phyloP scores from a whole-genome alignment of 1,140 invertebrate genomes.

The Copidosoma floridanum region DNA sequence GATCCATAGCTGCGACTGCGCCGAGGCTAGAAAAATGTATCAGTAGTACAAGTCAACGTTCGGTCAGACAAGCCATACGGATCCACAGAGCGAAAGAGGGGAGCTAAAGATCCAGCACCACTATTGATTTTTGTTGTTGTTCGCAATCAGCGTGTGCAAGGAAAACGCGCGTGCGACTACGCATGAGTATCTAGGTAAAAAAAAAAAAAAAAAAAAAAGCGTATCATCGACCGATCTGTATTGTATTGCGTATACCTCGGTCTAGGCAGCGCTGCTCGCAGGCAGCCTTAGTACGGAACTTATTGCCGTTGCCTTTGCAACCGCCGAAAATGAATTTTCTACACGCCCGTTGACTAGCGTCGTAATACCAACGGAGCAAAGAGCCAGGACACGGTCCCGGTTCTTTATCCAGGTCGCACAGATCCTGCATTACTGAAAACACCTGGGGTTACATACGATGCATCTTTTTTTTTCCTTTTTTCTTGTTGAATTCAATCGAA shows the following conservation, averaged over 20 bases:
- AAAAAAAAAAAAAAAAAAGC: too few relatives aligned
- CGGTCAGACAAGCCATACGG: too few relatives aligned
- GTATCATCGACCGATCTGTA: too few relatives aligned
- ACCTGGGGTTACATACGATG: too few relatives aligned
- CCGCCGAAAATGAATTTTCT: conserved; percentile 64
- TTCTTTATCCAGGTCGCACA: conserved; percentile 60
- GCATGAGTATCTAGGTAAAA: background rate
- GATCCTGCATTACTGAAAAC: conserved; percentile 52
- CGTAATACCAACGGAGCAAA: conserved; percentile 63
- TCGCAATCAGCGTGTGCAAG: background rate
- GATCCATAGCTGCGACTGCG: too few relatives aligned
- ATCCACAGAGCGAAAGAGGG: too few relatives aligned
- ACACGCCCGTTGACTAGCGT: conserved; percentile 57
- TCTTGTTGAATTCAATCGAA: too few relatives aligned
- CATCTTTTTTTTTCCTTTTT: too few relatives aligned
- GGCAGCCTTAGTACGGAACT: conserved; percentile 60
- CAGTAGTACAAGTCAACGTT: too few relatives aligned
- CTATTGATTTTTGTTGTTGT: too few relatives aligned
- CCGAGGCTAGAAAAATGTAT: too few relatives aligned
- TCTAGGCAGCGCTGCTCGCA: conserved; percentile 60
- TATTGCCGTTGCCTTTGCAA: conserved; percentile 69
- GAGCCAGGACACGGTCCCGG: conserved; percentile 60
- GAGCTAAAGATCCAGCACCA: conserved; percentile 12
- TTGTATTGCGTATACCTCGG: conserved; percentile 37
- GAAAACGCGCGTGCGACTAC: background rate